Conservation (phyloP, 2,888 invertebrate species). For the Leptinotarsa haldemani region DNA sequence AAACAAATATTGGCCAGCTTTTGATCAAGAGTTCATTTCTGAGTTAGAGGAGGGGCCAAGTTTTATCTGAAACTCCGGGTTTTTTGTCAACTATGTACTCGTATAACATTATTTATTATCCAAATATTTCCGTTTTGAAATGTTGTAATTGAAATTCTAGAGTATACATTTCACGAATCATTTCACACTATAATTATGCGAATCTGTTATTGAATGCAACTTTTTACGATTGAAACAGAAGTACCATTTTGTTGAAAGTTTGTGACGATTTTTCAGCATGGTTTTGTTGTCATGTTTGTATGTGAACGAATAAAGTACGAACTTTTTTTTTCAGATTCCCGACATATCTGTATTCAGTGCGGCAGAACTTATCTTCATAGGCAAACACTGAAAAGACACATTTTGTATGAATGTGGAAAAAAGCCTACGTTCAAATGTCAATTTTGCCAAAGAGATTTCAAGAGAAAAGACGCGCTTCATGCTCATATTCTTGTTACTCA, state of each 20-base stretch:
- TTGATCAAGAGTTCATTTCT: no score
- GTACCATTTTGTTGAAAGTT: not conserved
- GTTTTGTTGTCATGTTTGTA: not conserved
- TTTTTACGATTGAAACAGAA: not conserved
- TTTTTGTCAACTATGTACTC: no score
- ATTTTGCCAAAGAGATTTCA: slow-evolving; percentile 46
- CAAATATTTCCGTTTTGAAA: no score
- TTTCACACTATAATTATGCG: no score
- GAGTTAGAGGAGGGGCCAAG: no score
- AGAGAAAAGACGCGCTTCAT: slow-evolving; percentile 44
- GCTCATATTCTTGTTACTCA: slow-evolving; percentile 42
- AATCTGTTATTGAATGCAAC: not conserved
- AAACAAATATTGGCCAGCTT: no score
- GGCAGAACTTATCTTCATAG: slow-evolving; percentile 60
- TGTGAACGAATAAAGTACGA: not conserved
- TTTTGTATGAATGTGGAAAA: slow-evolving; percentile 51
- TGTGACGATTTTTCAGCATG: slow-evolving; percentile 9
- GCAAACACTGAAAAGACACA: slow-evolving; percentile 53
- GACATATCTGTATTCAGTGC: slow-evolving; percentile 64
- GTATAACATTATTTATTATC: no score
- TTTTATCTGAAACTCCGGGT: no score
- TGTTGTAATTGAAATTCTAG: no score
- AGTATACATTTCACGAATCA: no score
- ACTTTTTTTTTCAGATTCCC: slow-evolving; percentile 37
- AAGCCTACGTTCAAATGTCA: slow-evolving; percentile 53